These are phyloP conservation scores for Zaprionus ornatus DNA, from an alignment of 1,140 invertebrate species.

Conservation along the genomic window DNA sequence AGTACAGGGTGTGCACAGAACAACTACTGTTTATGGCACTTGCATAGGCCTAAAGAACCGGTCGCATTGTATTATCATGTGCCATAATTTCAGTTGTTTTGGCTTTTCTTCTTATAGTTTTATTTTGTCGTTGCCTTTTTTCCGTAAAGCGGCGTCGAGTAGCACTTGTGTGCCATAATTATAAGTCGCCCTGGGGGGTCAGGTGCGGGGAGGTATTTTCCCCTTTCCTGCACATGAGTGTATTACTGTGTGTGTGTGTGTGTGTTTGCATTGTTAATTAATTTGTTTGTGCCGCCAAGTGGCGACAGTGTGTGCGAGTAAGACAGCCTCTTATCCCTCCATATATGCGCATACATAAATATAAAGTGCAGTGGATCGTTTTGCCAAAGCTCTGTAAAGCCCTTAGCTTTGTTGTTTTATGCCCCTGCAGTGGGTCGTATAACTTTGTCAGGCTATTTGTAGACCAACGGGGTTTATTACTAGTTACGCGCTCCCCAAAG, in stretches of 20 bases:
- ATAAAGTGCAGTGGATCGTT: constrained; percentile 28
- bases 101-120: constrained; percentile 5
- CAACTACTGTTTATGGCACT: not conserved
- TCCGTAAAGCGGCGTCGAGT: constrained; percentile 56
- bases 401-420: constrained; percentile 32
- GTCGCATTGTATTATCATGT: constrained; percentile 52
- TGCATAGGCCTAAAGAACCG: constrained; percentile 26
- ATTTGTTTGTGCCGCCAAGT: constrained; percentile 53
- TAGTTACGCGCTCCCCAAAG: not conserved
- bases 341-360: constrained; percentile 15
- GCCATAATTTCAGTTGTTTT: constrained; percentile 60
- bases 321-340: constrained; percentile 6
- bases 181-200: constrained; percentile 54
- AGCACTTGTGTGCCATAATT: constrained; percentile 77
- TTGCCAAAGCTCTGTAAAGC: constrained; percentile 31
- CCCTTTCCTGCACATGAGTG: not conserved
- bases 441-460: constrained; percentile 16
- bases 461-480: not conserved
- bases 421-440: constrained; percentile 30
- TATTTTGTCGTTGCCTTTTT: constrained; percentile 20
- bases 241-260: constrained; percentile 15
- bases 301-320: constrained; percentile 33
- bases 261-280: constrained; percentile 75
- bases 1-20: not conserved
- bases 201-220: constrained; percentile 16